phyloP scores from a whole-genome alignment of 2,113 vertebrate genomes.

The Dasyornis broadbenti region DNA sequence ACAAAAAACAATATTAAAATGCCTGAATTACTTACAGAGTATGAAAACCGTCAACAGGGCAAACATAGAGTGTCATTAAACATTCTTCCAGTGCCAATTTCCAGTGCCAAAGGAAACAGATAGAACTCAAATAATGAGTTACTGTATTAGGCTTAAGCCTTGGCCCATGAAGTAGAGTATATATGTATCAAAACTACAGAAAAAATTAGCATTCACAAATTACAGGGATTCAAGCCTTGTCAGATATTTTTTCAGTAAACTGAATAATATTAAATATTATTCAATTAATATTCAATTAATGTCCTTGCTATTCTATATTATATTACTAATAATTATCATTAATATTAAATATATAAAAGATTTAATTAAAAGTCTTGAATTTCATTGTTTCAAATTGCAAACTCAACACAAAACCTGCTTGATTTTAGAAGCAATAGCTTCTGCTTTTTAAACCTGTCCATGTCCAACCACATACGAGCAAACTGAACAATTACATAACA shows the following conservation, averaged over 20 bases:
- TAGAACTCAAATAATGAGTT: neutral
- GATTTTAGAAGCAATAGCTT: neutral
- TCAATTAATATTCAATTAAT: neutral
- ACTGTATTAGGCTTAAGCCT: neutral
- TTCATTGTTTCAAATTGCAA: neutral
- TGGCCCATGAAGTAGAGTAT: neutral
- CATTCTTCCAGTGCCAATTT: neutral
- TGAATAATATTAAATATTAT: neutral
- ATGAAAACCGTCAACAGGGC: neutral
- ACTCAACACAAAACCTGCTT: neutral
- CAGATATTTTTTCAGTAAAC: neutral
- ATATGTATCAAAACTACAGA: neutral
- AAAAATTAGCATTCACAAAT: neutral
- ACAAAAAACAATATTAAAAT: neutral
- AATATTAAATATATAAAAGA: neutral
- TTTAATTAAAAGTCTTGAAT: neutral
- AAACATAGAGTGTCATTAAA: neutral
- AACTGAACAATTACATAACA: accelerated
- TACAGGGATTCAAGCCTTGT: neutral
- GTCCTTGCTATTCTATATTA: neutral
- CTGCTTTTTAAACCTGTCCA: neutral
- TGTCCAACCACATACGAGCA: neutral
- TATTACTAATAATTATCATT: neutral
- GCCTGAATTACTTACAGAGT: neutral
- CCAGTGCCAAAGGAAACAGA: too few species aligned